Conservation (phyloP, 2,113 vertebrate genomes). For the Anseranas semipalmata region DNA sequence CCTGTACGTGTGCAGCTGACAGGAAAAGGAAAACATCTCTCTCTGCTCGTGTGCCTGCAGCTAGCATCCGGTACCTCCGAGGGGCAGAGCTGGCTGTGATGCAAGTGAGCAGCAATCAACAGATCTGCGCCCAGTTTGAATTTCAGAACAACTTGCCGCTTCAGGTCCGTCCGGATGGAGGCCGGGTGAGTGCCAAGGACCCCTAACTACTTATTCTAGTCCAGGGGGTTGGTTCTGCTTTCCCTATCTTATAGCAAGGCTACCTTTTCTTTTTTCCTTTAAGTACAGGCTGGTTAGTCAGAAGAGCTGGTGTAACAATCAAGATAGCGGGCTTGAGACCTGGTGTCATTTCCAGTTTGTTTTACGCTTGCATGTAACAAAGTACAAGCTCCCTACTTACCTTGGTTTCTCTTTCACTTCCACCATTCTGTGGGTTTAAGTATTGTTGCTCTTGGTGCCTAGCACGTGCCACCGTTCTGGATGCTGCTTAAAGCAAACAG, state of each 20-base stretch:
- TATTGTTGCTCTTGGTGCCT: background rate
- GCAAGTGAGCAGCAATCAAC: constrained; percentile 70
- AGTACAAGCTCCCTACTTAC: background rate
- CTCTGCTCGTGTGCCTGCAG: constrained; percentile 39
- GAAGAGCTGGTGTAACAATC: background rate
- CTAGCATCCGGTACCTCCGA: constrained; percentile 68
- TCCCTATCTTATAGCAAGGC: background rate
- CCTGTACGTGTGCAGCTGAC: accelerated
- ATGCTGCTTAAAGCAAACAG: background rate
- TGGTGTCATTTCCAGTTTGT: background rate
- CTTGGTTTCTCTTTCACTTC: background rate
- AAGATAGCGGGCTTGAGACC: background rate
- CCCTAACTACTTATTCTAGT: background rate
- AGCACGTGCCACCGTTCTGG: accelerated
- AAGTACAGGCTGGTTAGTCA: background rate
- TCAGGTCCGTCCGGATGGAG: constrained; percentile 51
- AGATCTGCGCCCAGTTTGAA: constrained; percentile 71
- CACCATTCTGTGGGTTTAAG: background rate
- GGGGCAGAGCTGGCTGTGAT: constrained; percentile 75
- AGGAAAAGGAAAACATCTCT: background rate
- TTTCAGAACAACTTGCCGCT: constrained; percentile 68
- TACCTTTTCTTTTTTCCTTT: background rate
- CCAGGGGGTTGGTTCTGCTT: background rate
- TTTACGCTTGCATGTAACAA: background rate
- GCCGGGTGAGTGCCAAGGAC: constrained; percentile 67